Conservation (phyloP, 2,113 vertebrate genomes). For the Vidua macroura region DNA sequence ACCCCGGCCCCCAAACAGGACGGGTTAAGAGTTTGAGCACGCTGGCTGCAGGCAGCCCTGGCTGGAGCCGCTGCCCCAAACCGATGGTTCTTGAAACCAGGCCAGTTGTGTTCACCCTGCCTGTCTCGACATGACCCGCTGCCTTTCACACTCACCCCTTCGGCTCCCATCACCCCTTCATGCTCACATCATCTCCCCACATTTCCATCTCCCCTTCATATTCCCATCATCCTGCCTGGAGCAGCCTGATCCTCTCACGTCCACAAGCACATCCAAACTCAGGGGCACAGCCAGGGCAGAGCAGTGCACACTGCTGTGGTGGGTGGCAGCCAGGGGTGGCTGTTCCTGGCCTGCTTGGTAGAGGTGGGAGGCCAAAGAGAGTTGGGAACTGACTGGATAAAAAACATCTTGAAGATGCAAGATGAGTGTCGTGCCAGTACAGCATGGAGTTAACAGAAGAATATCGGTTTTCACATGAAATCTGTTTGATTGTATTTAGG, state of each 20-base stretch:
- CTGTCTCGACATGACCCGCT: background rate
- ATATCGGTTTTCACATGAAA: conserved; percentile 46
- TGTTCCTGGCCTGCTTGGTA: background rate
- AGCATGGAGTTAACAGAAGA: conserved; percentile 19
- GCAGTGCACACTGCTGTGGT: rapidly evolving
- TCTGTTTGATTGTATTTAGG: conserved; percentile 47
- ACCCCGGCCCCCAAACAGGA: background rate
- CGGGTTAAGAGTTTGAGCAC: background rate
- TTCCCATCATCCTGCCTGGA: background rate
- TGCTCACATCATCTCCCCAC: background rate
- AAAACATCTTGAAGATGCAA: background rate
- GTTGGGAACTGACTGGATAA: background rate
- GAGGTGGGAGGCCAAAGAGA: background rate
- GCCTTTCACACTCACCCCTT: background rate
- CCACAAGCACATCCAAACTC: rapidly evolving
- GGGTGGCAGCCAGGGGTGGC: background rate
- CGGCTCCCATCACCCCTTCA: background rate
- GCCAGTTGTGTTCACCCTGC: background rate
- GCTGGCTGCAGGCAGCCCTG: background rate
- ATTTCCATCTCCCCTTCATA: background rate
- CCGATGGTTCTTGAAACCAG: background rate
- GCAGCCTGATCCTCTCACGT: background rate
- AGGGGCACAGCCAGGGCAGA: background rate
- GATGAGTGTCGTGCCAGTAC: background rate
- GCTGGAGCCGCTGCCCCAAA: background rate